Percentiles rank a stretch among this genome's conserved stretches.
Evolutionary conservation across 2,797 vertebrate genomes (phyloP).

Genomic region (Chanos chanos): DNA sequence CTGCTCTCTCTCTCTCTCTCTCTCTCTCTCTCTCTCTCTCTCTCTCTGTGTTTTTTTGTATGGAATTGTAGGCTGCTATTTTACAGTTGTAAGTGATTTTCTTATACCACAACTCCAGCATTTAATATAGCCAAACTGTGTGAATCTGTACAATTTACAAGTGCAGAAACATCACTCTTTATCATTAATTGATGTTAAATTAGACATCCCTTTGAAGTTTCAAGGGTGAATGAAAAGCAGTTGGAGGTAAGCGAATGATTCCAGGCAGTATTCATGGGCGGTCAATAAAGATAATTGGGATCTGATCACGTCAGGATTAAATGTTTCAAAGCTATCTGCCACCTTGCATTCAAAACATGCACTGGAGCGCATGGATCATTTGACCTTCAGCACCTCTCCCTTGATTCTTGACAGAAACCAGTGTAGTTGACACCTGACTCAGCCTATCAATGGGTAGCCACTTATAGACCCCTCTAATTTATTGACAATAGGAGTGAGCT

Average conservation of each 20-base stretch:
- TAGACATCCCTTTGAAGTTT: background rate
- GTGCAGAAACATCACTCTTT: no score
- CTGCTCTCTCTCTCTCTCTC: background rate
- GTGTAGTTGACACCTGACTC: constrained; percentile 23
- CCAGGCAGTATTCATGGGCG: constrained; percentile 26
- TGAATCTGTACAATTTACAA: no score
- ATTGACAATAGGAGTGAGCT: constrained; percentile 1
- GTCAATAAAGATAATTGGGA: constrained; percentile 40
- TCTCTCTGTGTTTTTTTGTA: no score
- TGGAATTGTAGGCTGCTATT: no score
- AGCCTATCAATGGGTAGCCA: constrained; percentile 14
- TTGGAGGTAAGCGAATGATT: constrained; percentile 28
- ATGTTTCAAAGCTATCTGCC: constrained; percentile 22
- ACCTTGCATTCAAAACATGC: constrained; percentile 31
- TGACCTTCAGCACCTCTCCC: constrained; percentile 41
- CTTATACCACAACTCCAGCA: no score
- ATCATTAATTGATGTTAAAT: no score
- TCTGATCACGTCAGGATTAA: constrained; percentile 31
- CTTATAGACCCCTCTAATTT: constrained; percentile 15
- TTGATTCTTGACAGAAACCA: constrained; percentile 32
- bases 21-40: constrained; percentile 29
- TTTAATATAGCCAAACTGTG: no score
- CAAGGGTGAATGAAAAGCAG: constrained; percentile 16
- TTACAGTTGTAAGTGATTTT: no score
- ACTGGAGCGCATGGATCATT: constrained; percentile 33